phyloP scores from a whole-genome alignment of 2,113 vertebrate species.

The Patagioenas fasciata region DNA sequence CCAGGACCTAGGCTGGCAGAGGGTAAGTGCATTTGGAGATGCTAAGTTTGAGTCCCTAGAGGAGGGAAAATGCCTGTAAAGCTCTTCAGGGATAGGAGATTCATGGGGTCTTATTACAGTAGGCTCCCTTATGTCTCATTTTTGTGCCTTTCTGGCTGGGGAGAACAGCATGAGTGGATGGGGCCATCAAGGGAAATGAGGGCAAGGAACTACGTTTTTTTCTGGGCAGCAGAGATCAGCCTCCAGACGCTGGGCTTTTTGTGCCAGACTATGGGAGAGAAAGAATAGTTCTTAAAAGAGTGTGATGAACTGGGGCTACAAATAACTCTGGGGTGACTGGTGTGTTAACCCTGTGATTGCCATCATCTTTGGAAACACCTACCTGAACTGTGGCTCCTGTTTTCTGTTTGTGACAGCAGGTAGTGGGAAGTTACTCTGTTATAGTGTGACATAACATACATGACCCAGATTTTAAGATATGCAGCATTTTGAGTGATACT shows the following conservation, averaged over 20 bases:
- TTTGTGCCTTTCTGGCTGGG: not conserved
- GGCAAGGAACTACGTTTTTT: not conserved
- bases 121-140: slow-evolving; percentile 6
- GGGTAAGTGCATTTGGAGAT: slow-evolving; percentile 56
- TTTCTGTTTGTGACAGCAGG: not conserved
- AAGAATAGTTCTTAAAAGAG: not conserved
- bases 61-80: slow-evolving; percentile 37
- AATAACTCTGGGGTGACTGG: not conserved
- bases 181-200: not conserved
- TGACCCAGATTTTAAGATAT: not conserved
- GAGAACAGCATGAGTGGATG: not conserved
- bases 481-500: not conserved
- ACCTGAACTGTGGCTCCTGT: not conserved
- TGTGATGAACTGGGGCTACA: not conserved
- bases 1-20: slow-evolving; percentile 71
- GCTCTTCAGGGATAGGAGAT: slow-evolving; percentile 4
- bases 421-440: not conserved
- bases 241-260: not conserved
- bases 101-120: slow-evolving; percentile 15
- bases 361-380: not conserved
- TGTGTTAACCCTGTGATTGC: not conserved
- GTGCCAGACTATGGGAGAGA: not conserved
- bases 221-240: not conserved
- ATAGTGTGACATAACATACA: not conserved
- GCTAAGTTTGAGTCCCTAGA: not conserved